Conservation (phyloP, 2,797 vertebrate species). For the Schizopygopsis pylzovi region DNA sequence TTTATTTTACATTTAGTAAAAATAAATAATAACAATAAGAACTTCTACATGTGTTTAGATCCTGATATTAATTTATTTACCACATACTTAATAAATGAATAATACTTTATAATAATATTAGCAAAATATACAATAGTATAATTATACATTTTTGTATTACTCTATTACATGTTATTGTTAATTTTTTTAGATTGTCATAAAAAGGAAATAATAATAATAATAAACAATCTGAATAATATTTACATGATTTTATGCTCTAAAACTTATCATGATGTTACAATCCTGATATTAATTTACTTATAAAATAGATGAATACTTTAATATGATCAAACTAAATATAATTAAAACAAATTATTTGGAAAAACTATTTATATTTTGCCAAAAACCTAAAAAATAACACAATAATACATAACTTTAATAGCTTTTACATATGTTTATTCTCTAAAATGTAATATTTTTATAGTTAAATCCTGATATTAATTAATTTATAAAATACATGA, state of each 20-base stretch:
- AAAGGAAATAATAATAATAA: neutral
- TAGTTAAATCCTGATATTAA: neutral
- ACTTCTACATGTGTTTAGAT: neutral
- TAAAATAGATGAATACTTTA: neutral
- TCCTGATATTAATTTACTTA: neutral
- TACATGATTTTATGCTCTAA: neutral
- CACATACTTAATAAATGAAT: neutral
- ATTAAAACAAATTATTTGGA: neutral
- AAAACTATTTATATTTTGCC: neutral
- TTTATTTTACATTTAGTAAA: neutral
- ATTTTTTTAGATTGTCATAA: neutral
- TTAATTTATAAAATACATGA: neutral
- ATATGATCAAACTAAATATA: neutral
- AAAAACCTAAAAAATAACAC: neutral
- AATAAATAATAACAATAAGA: neutral
- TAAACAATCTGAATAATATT: neutral
- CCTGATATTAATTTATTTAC: neutral
- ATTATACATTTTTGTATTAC: neutral
- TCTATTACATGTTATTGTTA: neutral
- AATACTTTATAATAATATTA: neutral
- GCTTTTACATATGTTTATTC: neutral
- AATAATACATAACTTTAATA: neutral
- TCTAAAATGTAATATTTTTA: neutral
- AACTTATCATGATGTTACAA: neutral
- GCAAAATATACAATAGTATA: neutral